Percentiles rank a stretch among this genome's conserved stretches.
Conservation (phyloP, 2,797 vertebrate genomes). For the Tapirus indicus region DNA sequence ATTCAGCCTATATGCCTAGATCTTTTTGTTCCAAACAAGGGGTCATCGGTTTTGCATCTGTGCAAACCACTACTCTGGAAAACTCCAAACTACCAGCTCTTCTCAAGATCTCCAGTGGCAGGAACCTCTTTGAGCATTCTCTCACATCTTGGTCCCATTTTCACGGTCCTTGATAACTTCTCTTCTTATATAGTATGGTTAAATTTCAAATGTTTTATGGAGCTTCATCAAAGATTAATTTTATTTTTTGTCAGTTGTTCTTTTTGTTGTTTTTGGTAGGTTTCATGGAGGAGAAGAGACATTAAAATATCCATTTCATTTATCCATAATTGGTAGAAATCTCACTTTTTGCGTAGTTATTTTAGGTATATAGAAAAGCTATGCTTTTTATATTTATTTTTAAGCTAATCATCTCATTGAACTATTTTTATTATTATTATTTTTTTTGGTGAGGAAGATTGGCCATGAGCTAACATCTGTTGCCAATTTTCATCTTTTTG, state of each 20-base stretch:
- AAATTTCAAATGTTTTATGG: background rate
- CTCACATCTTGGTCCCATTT: background rate
- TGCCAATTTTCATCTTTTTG: too few species aligned
- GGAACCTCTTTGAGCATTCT: background rate
- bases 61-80: background rate
- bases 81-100: background rate
- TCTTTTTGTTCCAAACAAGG: background rate
- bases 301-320: slow-evolving; percentile 4
- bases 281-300: background rate
- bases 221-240: background rate
- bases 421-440: too few species aligned
- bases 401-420: slow-evolving; percentile 7
- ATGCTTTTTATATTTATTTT: background rate
- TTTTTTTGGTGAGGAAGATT: too few species aligned
- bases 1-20: background rate
- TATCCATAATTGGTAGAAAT: background rate
- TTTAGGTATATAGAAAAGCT: background rate
- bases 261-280: background rate
- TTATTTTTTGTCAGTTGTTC: background rate
- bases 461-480: too few species aligned
- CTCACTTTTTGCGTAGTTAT: background rate
- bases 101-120: background rate
- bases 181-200: background rate
- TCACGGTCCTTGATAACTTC: slow-evolving; percentile 1
- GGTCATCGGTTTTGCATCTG: background rate